phyloP scores from a whole-genome alignment of 2,888 invertebrate species.

The Neria commutata region DNA sequence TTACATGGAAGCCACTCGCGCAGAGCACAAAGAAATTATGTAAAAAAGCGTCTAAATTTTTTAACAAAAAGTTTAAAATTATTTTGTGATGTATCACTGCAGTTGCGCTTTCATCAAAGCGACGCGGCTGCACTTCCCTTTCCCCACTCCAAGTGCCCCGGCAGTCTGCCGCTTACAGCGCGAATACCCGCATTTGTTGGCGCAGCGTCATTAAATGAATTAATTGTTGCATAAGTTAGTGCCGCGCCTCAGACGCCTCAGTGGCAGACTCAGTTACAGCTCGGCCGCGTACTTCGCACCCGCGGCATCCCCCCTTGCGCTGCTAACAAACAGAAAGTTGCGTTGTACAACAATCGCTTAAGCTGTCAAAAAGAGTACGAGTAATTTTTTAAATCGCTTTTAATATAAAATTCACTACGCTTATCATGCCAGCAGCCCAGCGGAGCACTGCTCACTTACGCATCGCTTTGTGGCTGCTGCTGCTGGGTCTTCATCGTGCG shows the following conservation, averaged over 20 bases:
- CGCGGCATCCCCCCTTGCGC: background rate
- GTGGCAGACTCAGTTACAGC: constrained; percentile 20
- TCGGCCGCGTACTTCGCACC: constrained; percentile 4
- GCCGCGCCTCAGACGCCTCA: too few relatives aligned
- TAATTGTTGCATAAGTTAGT: constrained; percentile 37
- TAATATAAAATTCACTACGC: background rate
- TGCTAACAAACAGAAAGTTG: background rate
- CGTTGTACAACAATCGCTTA: background rate
- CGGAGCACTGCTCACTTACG: background rate
- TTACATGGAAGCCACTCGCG: too few relatives aligned
- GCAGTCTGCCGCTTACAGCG: too few relatives aligned
- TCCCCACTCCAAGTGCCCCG: background rate
- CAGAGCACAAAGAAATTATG: too few relatives aligned
- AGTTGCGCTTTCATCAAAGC: background rate
- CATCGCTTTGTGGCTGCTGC: too few relatives aligned
- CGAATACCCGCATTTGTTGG: constrained; percentile 28
- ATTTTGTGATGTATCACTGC: too few relatives aligned
- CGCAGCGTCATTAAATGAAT: constrained; percentile 49
- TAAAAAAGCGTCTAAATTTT: too few relatives aligned
- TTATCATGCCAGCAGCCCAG: background rate
- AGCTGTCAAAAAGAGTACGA: background rate
- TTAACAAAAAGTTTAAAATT: too few relatives aligned
- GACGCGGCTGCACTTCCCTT: background rate
- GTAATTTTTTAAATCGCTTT: too few relatives aligned
- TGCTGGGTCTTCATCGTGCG: too few relatives aligned